Evolutionary conservation across 1,140 invertebrate genomes (phyloP).

Genomic region (Babylonia areolata): DNA sequence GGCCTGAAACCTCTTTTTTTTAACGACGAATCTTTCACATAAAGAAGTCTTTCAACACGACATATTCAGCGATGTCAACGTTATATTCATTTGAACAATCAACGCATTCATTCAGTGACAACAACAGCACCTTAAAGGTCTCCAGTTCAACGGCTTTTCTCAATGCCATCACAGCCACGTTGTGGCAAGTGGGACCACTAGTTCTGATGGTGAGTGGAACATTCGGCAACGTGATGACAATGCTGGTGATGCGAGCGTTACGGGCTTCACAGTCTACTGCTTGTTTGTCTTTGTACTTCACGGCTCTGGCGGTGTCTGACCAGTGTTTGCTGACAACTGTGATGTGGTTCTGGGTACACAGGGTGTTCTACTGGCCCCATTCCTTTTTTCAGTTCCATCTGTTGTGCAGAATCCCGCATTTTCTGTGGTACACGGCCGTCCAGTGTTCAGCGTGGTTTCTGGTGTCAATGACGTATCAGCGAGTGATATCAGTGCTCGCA

Average conservation of each 20-base stretch:
- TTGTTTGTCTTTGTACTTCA: constrained; percentile 17
- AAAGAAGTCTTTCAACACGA: too few relatives aligned
- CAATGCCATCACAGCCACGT: neutral
- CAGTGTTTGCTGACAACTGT: neutral
- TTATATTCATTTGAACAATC: too few relatives aligned
- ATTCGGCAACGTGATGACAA: constrained; percentile 23
- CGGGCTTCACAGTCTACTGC: neutral
- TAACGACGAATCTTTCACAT: too few relatives aligned
- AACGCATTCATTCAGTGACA: too few relatives aligned
- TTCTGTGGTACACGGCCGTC: neutral
- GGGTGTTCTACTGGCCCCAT: neutral
- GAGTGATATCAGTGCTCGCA: constrained; percentile 13
- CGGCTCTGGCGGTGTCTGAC: constrained; percentile 20
- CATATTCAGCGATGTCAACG: too few relatives aligned
- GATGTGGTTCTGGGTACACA: neutral
- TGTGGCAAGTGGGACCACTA: neutral
- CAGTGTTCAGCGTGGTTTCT: constrained; percentile 7
- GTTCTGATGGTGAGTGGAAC: neutral
- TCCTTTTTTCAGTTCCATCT: neutral
- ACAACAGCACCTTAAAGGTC: too few relatives aligned
- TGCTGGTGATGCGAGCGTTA: constrained; percentile 16
- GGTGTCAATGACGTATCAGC: constrained; percentile 24
- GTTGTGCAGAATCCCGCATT: neutral
- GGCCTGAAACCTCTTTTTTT: too few relatives aligned
- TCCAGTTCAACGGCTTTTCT: neutral